Conservation (phyloP, 2,888 invertebrate genomes). For the Spisula solida region DNA sequence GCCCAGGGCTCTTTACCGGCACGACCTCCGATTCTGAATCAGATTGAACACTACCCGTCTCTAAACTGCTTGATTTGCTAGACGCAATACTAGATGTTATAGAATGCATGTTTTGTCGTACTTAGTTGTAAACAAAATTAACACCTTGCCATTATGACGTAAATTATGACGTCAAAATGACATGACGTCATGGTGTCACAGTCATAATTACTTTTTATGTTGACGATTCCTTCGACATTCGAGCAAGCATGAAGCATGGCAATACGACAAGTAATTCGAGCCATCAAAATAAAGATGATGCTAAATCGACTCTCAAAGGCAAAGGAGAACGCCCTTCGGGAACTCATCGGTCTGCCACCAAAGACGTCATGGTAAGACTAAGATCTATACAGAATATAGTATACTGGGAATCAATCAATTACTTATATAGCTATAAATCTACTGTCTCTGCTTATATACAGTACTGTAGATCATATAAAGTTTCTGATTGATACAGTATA, state of each 20-base stretch:
- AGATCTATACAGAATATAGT: too few relatives aligned
- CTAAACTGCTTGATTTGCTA: not conserved
- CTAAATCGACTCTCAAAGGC: conserved; percentile 76
- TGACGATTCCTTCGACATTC: not conserved
- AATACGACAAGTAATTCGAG: conserved; percentile 64
- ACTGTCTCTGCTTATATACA: too few relatives aligned
- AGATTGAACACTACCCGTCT: not conserved
- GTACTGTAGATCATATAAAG: too few relatives aligned
- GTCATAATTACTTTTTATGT: not conserved
- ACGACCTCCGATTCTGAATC: not conserved
- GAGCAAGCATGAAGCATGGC: not conserved
- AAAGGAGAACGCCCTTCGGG: conserved; percentile 80
- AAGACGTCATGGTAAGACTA: conserved; percentile 74
- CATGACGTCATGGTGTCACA: not conserved
- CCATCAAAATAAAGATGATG: conserved; percentile 75
- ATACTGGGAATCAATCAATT: too few relatives aligned
- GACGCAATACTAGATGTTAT: not conserved
- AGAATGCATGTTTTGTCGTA: not conserved
- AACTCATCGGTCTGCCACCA: conserved; percentile 79
- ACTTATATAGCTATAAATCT: too few relatives aligned
- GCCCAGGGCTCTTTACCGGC: not conserved
- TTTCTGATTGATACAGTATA: too few relatives aligned
- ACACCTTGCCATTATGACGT: not conserved
- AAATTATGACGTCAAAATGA: not conserved
- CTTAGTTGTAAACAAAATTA: not conserved